Evolutionary conservation across 2,797 vertebrate species (phyloP).

Genomic region (Pelodytes ibericus): DNA sequence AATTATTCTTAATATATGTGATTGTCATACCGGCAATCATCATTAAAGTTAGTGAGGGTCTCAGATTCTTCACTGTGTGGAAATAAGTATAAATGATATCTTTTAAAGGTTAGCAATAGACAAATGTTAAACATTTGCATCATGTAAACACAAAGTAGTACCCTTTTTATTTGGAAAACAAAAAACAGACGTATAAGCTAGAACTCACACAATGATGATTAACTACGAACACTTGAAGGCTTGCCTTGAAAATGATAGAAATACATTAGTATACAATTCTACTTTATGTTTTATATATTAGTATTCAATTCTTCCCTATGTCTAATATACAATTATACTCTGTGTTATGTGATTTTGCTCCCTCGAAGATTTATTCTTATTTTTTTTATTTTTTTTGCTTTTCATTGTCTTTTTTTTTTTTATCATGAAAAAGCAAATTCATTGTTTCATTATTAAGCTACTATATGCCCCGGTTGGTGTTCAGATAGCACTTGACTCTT

Average conservation of each 20-base stretch:
- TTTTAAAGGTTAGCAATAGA: slow-evolving; percentile 67
- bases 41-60: slow-evolving; percentile 59
- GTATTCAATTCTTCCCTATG: slow-evolving; percentile 59
- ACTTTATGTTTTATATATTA: slow-evolving; percentile 67
- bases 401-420: slow-evolving; percentile 80
- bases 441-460: slow-evolving; percentile 79
- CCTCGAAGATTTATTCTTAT: slow-evolving; percentile 66
- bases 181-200: slow-evolving; percentile 79
- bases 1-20: slow-evolving; percentile 63
- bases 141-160: slow-evolving; percentile 75
- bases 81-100: slow-evolving; percentile 66
- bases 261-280: slow-evolving; percentile 56
- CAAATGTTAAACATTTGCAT: slow-evolving; percentile 60
- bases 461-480: slow-evolving; percentile 78
- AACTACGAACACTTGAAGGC: slow-evolving; percentile 75
- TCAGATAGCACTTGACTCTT: slow-evolving; percentile 88
- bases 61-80: slow-evolving; percentile 62
- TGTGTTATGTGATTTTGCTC: slow-evolving; percentile 78
- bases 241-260: slow-evolving; percentile 73
- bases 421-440: slow-evolving; percentile 76
- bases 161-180: slow-evolving; percentile 71
- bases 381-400: slow-evolving; percentile 62
- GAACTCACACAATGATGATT: slow-evolving; percentile 80
- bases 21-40: slow-evolving; percentile 77
- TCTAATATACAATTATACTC: slow-evolving; percentile 62